Evolutionary conservation across 2,888 invertebrate species (phyloP).

Genomic region (Norana najaformis): DNA sequence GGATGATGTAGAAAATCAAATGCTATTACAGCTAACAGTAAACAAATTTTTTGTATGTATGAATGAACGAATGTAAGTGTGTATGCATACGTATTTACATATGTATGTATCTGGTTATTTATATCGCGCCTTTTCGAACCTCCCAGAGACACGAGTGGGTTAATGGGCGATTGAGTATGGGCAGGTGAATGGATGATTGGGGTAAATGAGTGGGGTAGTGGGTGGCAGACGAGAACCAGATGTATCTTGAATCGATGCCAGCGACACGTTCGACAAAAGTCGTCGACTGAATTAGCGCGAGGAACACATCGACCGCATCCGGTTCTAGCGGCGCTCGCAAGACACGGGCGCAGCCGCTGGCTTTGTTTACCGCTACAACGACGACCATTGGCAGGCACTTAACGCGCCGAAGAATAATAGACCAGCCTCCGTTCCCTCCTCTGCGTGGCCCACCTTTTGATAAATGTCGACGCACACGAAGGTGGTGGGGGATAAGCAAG

Average conservation of each 20-base stretch:
- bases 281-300: background rate
- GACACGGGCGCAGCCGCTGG: background rate
- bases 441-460: no score
- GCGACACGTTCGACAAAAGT: slow-evolving; percentile 20
- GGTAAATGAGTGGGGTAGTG: background rate
- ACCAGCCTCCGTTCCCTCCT: background rate
- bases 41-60: no score
- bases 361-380: no score
- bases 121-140: background rate
- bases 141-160: background rate
- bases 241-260: background rate
- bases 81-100: background rate
- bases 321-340: background rate
- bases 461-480: no score
- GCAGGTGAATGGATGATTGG: background rate
- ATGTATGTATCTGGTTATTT: background rate
- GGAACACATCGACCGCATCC: slow-evolving; percentile 9
- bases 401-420: slow-evolving; percentile 4
- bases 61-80: no score
- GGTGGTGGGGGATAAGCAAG: no score
- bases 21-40: no score
- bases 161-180: background rate
- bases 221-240: background rate
- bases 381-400: background rate
- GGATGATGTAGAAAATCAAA: no score